phyloP scores from a whole-genome alignment of 2,113 vertebrate species.

The human region DNA sequence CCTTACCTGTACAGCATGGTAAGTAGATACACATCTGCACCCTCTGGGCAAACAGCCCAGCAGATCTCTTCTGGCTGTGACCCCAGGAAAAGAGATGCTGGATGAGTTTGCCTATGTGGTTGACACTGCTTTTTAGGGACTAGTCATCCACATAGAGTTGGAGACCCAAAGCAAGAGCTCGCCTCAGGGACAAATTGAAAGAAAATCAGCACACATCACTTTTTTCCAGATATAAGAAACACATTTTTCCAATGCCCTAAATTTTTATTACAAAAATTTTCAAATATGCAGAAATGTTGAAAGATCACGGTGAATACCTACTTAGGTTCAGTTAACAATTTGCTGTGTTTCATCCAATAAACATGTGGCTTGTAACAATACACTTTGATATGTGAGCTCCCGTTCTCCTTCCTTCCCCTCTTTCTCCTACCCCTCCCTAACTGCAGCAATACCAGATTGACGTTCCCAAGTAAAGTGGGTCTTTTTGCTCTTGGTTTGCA shows the following conservation, averaged over 20 bases:
- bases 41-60: accelerated
- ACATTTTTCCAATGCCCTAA: not conserved
- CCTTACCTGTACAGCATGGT: slow-evolving; percentile 96
- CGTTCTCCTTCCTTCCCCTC: not conserved
- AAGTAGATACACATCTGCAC: slow-evolving; percentile 79
- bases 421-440: not conserved
- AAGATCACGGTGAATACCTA: not conserved
- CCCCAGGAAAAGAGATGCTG: not conserved
- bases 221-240: not conserved
- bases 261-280: not conserved
- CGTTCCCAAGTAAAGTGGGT: not conserved
- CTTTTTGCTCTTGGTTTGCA: slow-evolving; percentile 34
- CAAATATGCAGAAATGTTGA: not conserved
- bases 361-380: not conserved
- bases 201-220: not conserved
- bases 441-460: not conserved
- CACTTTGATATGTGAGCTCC: not conserved
- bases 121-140: not conserved
- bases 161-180: not conserved
- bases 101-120: not conserved
- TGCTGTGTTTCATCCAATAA: not conserved
- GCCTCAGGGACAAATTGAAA: not conserved
- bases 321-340: not conserved
- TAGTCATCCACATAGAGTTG: not conserved
- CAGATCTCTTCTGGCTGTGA: not conserved